Base-by-base conservation (phyloP, 2,888 invertebrate genomes). In the Agonopterix heracliana region DNA sequence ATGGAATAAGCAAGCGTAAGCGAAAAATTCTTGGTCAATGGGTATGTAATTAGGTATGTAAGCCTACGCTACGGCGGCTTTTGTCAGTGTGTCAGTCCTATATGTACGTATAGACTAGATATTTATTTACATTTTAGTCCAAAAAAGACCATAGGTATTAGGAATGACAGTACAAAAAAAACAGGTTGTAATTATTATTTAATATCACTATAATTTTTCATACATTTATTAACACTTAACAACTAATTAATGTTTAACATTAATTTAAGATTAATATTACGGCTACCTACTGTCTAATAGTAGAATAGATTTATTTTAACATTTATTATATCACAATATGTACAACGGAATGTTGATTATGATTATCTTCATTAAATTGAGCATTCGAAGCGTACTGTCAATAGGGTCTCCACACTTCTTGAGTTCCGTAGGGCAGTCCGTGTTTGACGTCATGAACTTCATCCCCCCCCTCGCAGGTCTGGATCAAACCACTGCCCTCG, bases 391-490 rank as follows among this genome's bases (percentile, higher is more conserved):
- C 63, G 61, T 60, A 68, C 59, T 70, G 81, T 92, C 90, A 93
- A 88, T 94, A 94, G 49, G 94, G 94, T 77, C 94, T 90, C 94
- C 94, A 95, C n/a, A 95, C 94, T 77, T 89, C 83, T 71, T 86
- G 81, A 59, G 63, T 83, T 44, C 68, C 70, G 52, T 71, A 76
- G 46, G 73, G 87, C 40, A 81, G 68, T 34, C 78, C 81, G 48
- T 85, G 85, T 63, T 91, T 89, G 14, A 83, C 90, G 55, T 91
- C 91, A 26, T 91, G 89, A 14, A 83, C 90, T 55, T 91, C 91
- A 26, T 89, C 91, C 42, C 78, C 84, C 0, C 82, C 81, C 51
- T 90, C 90, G 51, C 89, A 91, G 36, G 80, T 82, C 59, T 89
- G 90, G 7, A 88, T 81, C 50, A 90, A 74, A 44, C 89, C 90